Evolutionary conservation across 2,113 vertebrate species (phyloP), one percentile per base, ranked within the genome.

Genomic region (Arothron firmamentum): DNA sequence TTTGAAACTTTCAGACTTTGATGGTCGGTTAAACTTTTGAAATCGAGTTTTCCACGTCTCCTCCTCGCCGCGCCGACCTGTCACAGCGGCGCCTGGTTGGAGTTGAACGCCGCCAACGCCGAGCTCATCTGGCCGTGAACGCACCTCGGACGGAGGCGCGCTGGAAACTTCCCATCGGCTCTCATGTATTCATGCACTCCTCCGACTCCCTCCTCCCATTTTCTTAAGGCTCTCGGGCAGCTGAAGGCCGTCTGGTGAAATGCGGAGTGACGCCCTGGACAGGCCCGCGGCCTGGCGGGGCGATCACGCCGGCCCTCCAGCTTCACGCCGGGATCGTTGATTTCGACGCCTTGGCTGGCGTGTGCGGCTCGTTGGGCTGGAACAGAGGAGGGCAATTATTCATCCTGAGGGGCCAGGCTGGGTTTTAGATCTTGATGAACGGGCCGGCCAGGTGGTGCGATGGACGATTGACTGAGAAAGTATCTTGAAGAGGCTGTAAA

Each of bases 121-220:
- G 49, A 46, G 52, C 69, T 73, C 77, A 64, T 68, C 72, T 63
- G 61, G 54, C 72, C 31, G 48, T 73, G 57, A 69, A 65, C 25
- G 57, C 74, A 73, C 79, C 75, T 55, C 54, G 69, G 82, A 84
- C 82, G 65, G 70, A 78, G 59, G 52, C 58, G 55, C 54, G 3
- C 16, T 45, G 6, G 46, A 52, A 3, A 7, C 3, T 42, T 72
- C 50, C 65, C 18, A 51, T 46, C 62, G 76, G 69, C 73, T 45
- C 73, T 70, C 48, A 59, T 42, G 53, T 79, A 72, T 79, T 65
- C 53, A 67, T 43, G 3, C 28, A 54, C 47, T 65, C 45, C 20
- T 28, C 60, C n/a, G 46, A 57, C 17, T 43, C 42, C n/a, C 16
- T 53, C n/a, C 31, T 28, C 15, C 18, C 2, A 3, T 43, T 28